Base-by-base conservation (phyloP, 1,140 invertebrate species). In the Microplitis demolitor region DNA sequence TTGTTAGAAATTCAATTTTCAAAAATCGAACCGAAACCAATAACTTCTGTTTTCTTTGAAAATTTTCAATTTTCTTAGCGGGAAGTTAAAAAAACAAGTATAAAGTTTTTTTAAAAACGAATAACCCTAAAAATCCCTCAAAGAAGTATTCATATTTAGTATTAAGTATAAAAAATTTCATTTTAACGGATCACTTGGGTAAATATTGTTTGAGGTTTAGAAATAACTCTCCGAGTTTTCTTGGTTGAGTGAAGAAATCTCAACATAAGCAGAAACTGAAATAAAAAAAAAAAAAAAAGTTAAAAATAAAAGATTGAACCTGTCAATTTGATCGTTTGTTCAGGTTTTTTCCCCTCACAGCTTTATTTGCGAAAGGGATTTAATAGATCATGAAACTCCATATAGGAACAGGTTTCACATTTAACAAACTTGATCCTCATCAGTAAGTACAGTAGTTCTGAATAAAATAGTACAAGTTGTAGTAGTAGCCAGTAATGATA, bases 281-380 rank as follows among this genome's bases (percentile, higher is more conserved):
- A 24, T 0, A 24, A 24, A 24, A 24, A 24, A 24, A 24, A 24
- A 24, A 24, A n/a, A n/a, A 53, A 14, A n/a, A 14, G 11, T 13
- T 5, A 45, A 45, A 54, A 16, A 58, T 11, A 50, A 66, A 45
- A 45, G 34, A 66, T 50, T 66, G 13, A 37, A 50, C 63, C 45
- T 66, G 39, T 66, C 63, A 31, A 58, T 66, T 66, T 24, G 63
- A 31, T 16, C 37, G 35, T 66, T 66, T 66, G 24, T 16, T 58
- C 14, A 31, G 14, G 56, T 24, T 58, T 58, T 58, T 45, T 45
- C 24, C 56, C 24, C 56, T 16, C 45, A 31, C 13, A 39, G 63
- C 33, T 66, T 66, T 66, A 66, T 66, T 66, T 66, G 24, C 63
- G 16, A 45, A 45, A 50, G 31, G 63, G 63, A 66, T 66, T 66